Conservation (phyloP, 2,113 vertebrate species). For the Castor canadensis region DNA sequence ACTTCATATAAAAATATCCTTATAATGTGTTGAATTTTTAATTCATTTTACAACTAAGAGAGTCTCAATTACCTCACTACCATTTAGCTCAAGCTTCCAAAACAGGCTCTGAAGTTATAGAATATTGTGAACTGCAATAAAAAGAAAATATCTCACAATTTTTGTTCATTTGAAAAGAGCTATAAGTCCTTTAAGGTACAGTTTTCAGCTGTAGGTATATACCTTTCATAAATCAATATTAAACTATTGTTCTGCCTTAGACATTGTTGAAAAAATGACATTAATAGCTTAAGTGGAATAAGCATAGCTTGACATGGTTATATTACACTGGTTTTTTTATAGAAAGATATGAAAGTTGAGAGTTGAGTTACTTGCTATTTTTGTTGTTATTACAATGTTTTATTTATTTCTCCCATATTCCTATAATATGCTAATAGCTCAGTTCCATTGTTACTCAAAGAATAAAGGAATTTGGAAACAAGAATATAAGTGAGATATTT, state of each 20-base stretch:
- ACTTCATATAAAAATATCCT: neutral
- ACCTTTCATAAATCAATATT: neutral
- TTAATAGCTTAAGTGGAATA: neutral
- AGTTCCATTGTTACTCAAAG: neutral
- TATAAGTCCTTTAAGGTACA: neutral
- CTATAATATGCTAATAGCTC: neutral
- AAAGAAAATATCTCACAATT: neutral
- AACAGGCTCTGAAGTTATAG: neutral
- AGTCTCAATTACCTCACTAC: neutral
- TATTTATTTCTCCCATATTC: neutral
- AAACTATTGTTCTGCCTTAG: neutral
- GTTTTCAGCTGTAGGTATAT: neutral
- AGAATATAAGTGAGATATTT: neutral
- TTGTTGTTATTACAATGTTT: neutral
- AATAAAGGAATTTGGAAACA: neutral
- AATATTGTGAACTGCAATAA: neutral
- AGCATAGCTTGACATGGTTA: neutral
- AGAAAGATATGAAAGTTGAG: neutral
- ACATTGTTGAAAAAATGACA: neutral
- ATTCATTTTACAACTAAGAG: neutral
- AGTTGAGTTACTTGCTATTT: neutral
- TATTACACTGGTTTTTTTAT: neutral
- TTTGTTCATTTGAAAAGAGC: neutral
- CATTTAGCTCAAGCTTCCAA: neutral
- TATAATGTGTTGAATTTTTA: conserved; percentile 38